Conservation (phyloP, 2,888 invertebrate species). For the Microchrysa polita region DNA sequence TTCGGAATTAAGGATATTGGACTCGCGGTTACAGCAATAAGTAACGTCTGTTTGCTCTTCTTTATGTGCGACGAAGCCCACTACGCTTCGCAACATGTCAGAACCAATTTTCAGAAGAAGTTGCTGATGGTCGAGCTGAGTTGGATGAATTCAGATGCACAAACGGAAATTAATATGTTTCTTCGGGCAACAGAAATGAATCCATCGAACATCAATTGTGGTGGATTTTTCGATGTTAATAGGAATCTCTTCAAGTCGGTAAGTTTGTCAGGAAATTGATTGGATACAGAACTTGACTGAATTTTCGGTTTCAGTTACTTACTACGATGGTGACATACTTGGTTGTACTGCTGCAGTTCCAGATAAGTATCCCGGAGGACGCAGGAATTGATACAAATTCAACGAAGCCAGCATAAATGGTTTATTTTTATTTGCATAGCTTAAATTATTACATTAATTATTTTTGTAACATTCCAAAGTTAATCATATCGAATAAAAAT, state of each 20-base stretch:
- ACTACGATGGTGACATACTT: constrained; percentile 82
- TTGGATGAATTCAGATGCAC: constrained; percentile 81
- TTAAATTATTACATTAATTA: background rate
- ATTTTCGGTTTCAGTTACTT: constrained; percentile 66
- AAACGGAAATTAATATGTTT: constrained; percentile 81
- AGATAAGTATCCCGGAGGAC: constrained; percentile 78
- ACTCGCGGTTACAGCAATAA: constrained; percentile 72
- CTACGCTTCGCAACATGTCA: constrained; percentile 76
- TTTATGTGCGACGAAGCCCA: constrained; percentile 80
- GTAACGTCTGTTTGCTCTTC: constrained; percentile 74
- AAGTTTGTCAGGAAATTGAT: constrained; percentile 53
- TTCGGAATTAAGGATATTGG: constrained; percentile 79
- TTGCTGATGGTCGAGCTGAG: constrained; percentile 76
- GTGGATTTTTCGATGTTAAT: constrained; percentile 78
- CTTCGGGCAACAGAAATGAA: constrained; percentile 80
- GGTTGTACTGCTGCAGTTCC: constrained; percentile 78
- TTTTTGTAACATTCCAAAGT: background rate
- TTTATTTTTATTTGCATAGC: background rate
- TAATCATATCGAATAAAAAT: too few relatives aligned
- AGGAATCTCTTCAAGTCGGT: constrained; percentile 78
- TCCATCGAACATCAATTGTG: constrained; percentile 77
- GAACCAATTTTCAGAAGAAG: constrained; percentile 79
- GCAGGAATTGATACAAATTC: background rate
- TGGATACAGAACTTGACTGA: too few relatives aligned
- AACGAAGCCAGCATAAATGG: background rate